phyloP scores from a whole-genome alignment of 2,113 vertebrate genomes.

The Spea multiplicata region DNA sequence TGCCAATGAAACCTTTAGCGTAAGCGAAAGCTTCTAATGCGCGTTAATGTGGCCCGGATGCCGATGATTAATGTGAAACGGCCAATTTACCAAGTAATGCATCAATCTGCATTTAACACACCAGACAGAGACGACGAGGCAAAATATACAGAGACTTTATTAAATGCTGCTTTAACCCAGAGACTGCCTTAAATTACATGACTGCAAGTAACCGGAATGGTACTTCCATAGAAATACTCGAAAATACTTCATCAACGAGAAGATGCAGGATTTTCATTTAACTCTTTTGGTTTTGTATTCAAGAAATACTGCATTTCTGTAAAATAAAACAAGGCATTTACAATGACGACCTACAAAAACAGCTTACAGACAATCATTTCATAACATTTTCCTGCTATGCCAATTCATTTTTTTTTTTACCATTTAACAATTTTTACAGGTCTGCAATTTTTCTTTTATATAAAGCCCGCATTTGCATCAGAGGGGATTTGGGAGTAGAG shows the following conservation, averaged over 20 bases:
- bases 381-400: too few relatives aligned
- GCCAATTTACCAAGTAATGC: neutral
- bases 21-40: neutral
- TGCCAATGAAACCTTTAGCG: neutral
- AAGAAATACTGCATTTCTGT: constrained; percentile 60
- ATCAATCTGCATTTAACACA: neutral
- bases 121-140: constrained; percentile 54
- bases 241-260: constrained; percentile 65
- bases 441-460: too few relatives aligned
- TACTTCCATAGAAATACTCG: constrained; percentile 80
- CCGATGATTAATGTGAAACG: neutral
- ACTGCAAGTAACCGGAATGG: constrained; percentile 85
- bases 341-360: constrained; percentile 10
- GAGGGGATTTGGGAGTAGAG: too few relatives aligned
- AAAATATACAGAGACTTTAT: constrained; percentile 90
- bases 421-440: too few relatives aligned
- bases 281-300: constrained; percentile 43
- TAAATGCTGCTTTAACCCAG: constrained; percentile 82
- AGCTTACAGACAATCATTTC: neutral
- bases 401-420: too few relatives aligned
- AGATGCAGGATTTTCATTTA: constrained; percentile 62
- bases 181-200: constrained; percentile 76
- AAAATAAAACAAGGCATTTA: constrained; percentile 61
- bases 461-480: too few relatives aligned
- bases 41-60: neutral